Evolutionary conservation across 2,888 invertebrate species (phyloP), one percentile per base, ranked within the genome.

Genomic region (Hirtodrosophila duncani): DNA sequence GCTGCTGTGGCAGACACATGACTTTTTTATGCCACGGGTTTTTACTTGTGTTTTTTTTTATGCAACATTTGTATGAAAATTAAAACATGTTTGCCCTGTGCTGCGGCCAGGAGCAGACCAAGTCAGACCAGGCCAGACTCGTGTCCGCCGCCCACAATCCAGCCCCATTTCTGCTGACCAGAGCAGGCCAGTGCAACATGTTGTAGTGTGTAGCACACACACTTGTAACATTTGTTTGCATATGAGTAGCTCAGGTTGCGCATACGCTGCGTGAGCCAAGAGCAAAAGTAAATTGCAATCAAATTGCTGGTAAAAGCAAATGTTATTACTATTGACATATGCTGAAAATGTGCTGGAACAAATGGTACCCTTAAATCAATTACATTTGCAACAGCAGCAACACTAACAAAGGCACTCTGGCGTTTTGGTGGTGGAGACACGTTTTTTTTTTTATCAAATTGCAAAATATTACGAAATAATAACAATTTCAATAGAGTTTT

Each of bases 391-490:
- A 51, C 52, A 45, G 26, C 51, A 49, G 44, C 31, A 56, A 9
- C 29, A 49, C 21, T 34, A 23, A 11, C 24, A 41, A 67, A 24
- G 26, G 37, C 43, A 16, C n/a, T n/a, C n/a, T n/a, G n/a, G n/a
- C n/a, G n/a, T n/a, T n/a, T n/a, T n/a, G n/a, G n/a, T n/a, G n/a
- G n/a, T n/a, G n/a, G n/a, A n/a, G n/a, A n/a, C n/a, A n/a, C n/a
- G n/a, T n/a, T n/a, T n/a, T n/a, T n/a, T n/a, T n/a, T 78, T 72
- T 67, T 71, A 23, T 50, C 68, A 67, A 64, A 60, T 79, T 67
- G 60, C 53, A 63, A n/a, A 79, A 79, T 79, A 62, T 75, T 75
- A 79, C 58, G 64, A 75, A 81, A 79, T 79, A 44, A 70, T 81
- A 81, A 79, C 75, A 44, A 70, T 81, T 60, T 56, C 58, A 49